Base-by-base conservation (phyloP, 1,140 invertebrate species). In the Cryptotermes secundus region DNA sequence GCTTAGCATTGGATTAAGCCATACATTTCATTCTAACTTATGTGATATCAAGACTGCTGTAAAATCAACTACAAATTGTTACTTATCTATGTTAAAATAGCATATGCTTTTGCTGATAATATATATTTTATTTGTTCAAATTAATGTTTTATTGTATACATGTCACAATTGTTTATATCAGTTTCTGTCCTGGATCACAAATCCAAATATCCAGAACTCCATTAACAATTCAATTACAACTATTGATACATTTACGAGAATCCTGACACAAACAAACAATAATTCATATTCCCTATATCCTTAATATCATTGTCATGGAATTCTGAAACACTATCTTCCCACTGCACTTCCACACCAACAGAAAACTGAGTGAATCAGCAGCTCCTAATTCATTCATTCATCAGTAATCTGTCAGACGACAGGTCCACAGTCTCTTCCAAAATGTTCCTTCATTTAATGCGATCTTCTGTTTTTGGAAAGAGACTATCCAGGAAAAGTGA, bases 51-150 rank as follows among this genome's bases (percentile, higher is more conserved):
- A 72, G 59, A 72, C 59, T 72, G 26, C 59, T 72, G 59, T 72
- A 31, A 26, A 72, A 72, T n/a, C 6, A 72, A 72, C 59, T 72
- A 72, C n/a, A 31, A 31, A 31, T 3, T 72, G 59, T 72, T 72
- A 72, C 9, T 72, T 72, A 49, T 22, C 22, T n/a, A n/a, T 72
- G 59, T 72, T n/a, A 72, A 72, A 72, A 72, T 72, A n/a, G 19
- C 14, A 72, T n/a, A 14, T 72, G 59, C 26, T 31, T 72, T 72
- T 72, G 59, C 59, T 72, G 59, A 72, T 72, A 72, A 72, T 72
- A 72, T 72, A 72, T 72, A 72, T 72, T 72, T 72, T 72, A 72
- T 72, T 72, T 72, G 3, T 72, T 72, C 59, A 72, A 31, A 72
- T 31, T 7, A 72, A 72, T 72, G 26, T 72, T 72, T 72, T 72